A percentile compares a stretch with the other conserved stretches of the same genome.
phyloP scores from a whole-genome alignment of 2,888 invertebrate species.

The Ochropleura plecta region DNA sequence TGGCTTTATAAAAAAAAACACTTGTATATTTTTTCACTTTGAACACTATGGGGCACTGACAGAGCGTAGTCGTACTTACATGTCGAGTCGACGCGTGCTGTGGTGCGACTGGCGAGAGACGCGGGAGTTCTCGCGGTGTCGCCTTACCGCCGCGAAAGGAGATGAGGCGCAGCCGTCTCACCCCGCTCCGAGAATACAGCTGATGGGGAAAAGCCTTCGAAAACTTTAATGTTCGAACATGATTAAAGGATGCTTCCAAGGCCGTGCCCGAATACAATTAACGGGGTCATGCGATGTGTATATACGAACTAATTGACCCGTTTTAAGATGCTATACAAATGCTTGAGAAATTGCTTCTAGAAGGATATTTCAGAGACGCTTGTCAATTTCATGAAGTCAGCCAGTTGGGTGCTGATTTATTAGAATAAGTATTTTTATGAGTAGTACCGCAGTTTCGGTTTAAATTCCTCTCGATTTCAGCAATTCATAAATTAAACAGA shows the following conservation, averaged over 20 bases:
- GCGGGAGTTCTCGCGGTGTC: slow-evolving; percentile 84
- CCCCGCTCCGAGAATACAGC: slow-evolving; percentile 83
- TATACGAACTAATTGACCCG: slow-evolving; percentile 26
- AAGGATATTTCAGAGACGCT: background rate
- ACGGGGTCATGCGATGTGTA: slow-evolving; percentile 48
- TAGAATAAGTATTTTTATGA: background rate
- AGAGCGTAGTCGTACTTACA: slow-evolving; percentile 86
- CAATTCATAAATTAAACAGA: background rate
- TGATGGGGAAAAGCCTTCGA: slow-evolving; percentile 75
- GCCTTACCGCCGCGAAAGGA: slow-evolving; percentile 90
- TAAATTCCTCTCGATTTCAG: slow-evolving; percentile 5
- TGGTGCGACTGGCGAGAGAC: slow-evolving; percentile 88
- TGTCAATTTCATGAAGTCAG: background rate
- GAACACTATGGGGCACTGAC: slow-evolving; percentile 81
- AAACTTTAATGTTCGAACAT: slow-evolving; percentile 56
- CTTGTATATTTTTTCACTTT: slow-evolving; percentile 79
- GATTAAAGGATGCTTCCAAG: slow-evolving; percentile 64
- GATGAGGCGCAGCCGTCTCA: slow-evolving; percentile 79
- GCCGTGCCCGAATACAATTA: slow-evolving; percentile 40
- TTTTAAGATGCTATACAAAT: slow-evolving; percentile 13
- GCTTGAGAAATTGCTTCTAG: slow-evolving; percentile 23
- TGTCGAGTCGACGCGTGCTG: slow-evolving; percentile 91
- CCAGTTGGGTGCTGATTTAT: background rate
- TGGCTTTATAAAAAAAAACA: slow-evolving; percentile 74
- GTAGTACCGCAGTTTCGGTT: background rate